These are phyloP conservation scores for Belgica antarctica DNA, from an alignment of 2,888 invertebrate species.

Conservation along the genomic window DNA sequence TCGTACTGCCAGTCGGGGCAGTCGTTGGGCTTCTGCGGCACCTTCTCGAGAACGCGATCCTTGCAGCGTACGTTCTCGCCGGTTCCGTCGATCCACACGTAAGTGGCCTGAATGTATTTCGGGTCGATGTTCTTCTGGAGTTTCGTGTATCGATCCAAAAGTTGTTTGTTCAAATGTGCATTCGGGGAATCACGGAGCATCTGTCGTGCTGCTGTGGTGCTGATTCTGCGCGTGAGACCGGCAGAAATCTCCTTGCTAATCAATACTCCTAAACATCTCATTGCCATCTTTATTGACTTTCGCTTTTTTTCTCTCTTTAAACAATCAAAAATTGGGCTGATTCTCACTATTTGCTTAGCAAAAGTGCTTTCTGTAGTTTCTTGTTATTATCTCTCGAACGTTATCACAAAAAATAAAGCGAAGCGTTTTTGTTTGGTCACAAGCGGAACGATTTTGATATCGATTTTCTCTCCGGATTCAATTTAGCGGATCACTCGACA, in stretches of 20 bases:
- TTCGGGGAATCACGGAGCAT: slow-evolving; percentile 67
- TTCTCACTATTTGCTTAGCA: too few relatives aligned
- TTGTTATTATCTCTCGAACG: slow-evolving; percentile 32
- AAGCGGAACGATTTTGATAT: slow-evolving; percentile 14
- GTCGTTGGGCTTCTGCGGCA: slow-evolving; percentile 62
- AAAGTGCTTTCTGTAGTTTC: background rate
- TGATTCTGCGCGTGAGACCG: slow-evolving; percentile 45
- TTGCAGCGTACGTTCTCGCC: slow-evolving; percentile 69
- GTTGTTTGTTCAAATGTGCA: slow-evolving; percentile 71
- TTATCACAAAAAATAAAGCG: slow-evolving; percentile 33
- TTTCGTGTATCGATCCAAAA: slow-evolving; percentile 68
- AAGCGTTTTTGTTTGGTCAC: slow-evolving; percentile 1
- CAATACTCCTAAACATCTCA: slow-evolving; percentile 43
- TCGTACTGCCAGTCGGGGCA: slow-evolving; percentile 75
- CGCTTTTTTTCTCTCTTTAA: background rate
- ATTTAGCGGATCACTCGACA: background rate
- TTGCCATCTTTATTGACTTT: slow-evolving; percentile 41
- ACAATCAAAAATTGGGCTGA: slow-evolving; percentile 12
- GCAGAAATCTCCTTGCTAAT: slow-evolving; percentile 28
- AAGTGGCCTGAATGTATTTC: slow-evolving; percentile 61
- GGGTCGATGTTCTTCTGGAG: slow-evolving; percentile 58
- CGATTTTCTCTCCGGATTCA: slow-evolving; percentile 36
- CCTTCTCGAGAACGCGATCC: slow-evolving; percentile 66
- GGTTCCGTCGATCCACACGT: slow-evolving; percentile 76
- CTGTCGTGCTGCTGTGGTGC: slow-evolving; percentile 45